Base-by-base conservation (phyloP, 2,113 vertebrate species). In the Scomber colias region DNA sequence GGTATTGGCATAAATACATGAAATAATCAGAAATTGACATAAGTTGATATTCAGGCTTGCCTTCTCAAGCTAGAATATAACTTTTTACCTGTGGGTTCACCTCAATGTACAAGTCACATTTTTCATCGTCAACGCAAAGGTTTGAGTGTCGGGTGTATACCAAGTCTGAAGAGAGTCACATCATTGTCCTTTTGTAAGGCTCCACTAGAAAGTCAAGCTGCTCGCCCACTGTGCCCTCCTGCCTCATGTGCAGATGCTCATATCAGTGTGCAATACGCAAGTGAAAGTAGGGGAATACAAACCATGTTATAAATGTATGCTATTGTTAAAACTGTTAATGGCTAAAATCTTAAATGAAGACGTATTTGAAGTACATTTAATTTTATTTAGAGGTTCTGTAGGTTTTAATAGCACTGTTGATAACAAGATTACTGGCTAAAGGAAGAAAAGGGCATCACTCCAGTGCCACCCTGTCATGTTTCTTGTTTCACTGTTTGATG, bases 201-300 rank as follows among this genome's bases (percentile, higher is more conserved):
- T 59, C 73, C 44, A 70, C 5, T 14, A 57, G 16, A 72, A 78
- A 59, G 71, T 67, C 24, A 17, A 54, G 51, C 55, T 40, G 30
- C 59, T 73, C 31, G 14, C 53, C 65, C 66, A 60, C 57, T 48
- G 65, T 75, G 57, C 59, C 66, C 67, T 60, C 51, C 61, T 61
- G 71, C 68, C 75, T 79, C 75, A 77, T 21, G 77, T 83, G 85
- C 83, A 81, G 86, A 72, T 62, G 76, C 56, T 87, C 71, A 73
- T 89, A 67, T 87, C 74, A 40, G 91, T 90, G 93, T 95, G 92
- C 91, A 93, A 92, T 93, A 93, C 83, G 82, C 71, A 85, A 78
- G 72, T 83, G 70, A 86, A 83, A 71, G 75, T 86, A 82, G 70
- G 72, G 75, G 71, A 84, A 80, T 65, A 69, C 55, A 75, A 79